Conservation (phyloP, 2,888 invertebrate genomes). For the Lasioglossum villosulum region DNA sequence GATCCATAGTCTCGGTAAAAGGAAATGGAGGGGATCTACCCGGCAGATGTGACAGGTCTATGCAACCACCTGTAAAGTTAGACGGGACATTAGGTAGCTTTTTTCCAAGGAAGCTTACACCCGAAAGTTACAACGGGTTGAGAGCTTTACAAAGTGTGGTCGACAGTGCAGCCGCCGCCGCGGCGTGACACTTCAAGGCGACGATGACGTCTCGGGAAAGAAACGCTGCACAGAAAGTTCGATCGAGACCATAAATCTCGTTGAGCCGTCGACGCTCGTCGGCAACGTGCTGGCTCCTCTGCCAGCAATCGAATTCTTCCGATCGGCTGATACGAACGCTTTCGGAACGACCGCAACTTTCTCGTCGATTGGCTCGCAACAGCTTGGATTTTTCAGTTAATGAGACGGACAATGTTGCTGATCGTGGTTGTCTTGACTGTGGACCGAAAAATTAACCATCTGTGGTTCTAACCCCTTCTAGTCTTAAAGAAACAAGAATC, state of each 20-base stretch:
- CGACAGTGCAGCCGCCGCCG: background rate
- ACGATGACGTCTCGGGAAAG: slow-evolving; percentile 25
- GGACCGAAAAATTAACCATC: background rate
- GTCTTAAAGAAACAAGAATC: too few species aligned
- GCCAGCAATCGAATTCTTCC: slow-evolving; percentile 41
- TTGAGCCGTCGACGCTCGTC: slow-evolving; percentile 18
- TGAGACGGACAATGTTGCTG: background rate
- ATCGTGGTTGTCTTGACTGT: background rate
- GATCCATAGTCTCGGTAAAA: background rate
- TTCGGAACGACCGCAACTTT: slow-evolving; percentile 23
- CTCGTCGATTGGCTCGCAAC: slow-evolving; percentile 28
- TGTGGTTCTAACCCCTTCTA: background rate
- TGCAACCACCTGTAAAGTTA: background rate
- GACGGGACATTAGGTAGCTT: background rate
- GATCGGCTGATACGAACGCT: background rate
- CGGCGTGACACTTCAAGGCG: slow-evolving; percentile 37
- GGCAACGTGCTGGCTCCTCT: background rate
- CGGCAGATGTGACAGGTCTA: background rate
- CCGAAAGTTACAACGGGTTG: background rate
- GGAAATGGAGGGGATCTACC: background rate
- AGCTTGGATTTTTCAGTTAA: slow-evolving; percentile 31
- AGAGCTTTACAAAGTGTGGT: background rate
- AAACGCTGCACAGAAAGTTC: slow-evolving; percentile 43
- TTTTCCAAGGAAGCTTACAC: background rate
- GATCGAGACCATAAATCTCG: slow-evolving; percentile 59